Evolutionary conservation across 2,797 vertebrate species (phyloP), one percentile per base, ranked within the genome.

Genomic region (Coregonus suidteri): DNA sequence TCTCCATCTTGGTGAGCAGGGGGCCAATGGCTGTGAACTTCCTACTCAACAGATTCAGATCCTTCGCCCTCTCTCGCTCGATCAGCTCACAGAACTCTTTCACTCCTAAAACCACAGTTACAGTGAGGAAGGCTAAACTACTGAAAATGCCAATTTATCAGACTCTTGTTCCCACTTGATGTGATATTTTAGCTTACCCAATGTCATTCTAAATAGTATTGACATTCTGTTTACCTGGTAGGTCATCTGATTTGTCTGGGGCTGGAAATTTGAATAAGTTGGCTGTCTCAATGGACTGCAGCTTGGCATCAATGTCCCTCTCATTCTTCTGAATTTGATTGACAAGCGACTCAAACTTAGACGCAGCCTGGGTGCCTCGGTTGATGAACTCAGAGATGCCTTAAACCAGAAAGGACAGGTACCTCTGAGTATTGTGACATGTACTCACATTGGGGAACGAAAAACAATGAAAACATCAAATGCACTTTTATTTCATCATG

Each of bases 51-150:
- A 93, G 82, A 74, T 89, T 91, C 76, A 95, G 54, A 3, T 95
- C 95, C 80, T 93, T 96, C 56, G 54, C 30, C 71, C 94, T 88
- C 76, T 97, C 96, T 37, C 7, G 84, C 53, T 96, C 96, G 35
- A 97, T 84, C 64, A 83, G 78, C 74, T 96, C 94, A 90, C 95
- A 99, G 88, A 98, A 98, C 52, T 96, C 94, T 83, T 97, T 96
- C 34, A 94, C 89, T 6, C 94, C 98, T 99, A 87, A 15, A 84
- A 88, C 53, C 89, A 74, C 47, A 37, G 9, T 16, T 41, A 59
- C 31, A n/a, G 18, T 18, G 54, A 65, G 66, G 18, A 15, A 78
- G 7, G 51, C 59, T 77, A 15, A 77, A 25, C 66, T 9, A 71
- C 31, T 34, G 53, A 34, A 56, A 15, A 59, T 59, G 6, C 1